Base-by-base conservation (phyloP, 2,113 vertebrate genomes). In the Scatophagus argus region DNA sequence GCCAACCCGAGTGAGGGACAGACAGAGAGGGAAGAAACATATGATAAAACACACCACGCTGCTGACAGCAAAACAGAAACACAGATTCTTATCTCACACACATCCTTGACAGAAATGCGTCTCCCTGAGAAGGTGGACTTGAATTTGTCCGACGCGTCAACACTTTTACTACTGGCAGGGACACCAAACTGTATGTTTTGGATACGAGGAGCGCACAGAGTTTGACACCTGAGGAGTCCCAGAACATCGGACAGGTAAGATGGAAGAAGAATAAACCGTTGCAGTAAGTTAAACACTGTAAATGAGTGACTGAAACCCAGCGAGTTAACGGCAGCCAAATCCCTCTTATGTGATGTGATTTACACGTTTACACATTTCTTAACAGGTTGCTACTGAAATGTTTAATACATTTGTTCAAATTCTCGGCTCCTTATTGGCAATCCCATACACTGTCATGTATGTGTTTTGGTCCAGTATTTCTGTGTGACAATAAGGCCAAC, bases 11-110 rank as follows among this genome's bases (percentile, higher is more conserved):
- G 11, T 51, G 2, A 73, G 17, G 25, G 32, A 47, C 25, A 44
- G 21, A n/a, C n/a, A 61, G 17, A 79, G 14, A 61, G 32, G 58
- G 31, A 56, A 86, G 9, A 55, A 34, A 61, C 14, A 5, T 51
- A 34, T 49, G 47, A 75, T 47, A 49, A 7, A 27, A 43, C 12
- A 39, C 54, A 39, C n/a, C 0, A 8, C 0, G 39, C 27, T 27
- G 19, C 11, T 38, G 52, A 66, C 39, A 65, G 31, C 5, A 13
- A 55, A 74, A 0, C 44, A 78, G 68, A 70, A 77, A 62, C 82
- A 84, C 77, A 82, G 74, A 55, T 5, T 61, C 10, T 2, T 13
- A 16, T 36, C 27, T 47, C 66, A 39, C 5, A 36, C 0, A 6
- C 19, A 4, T 46, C 49, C 61, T 4, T 7, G 12, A 0, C 25